These are phyloP conservation scores for Phacellophora camtschatica DNA, from an alignment of 30 jellyfish, hydroid and myxozoan species.

Conservation along the genomic window DNA sequence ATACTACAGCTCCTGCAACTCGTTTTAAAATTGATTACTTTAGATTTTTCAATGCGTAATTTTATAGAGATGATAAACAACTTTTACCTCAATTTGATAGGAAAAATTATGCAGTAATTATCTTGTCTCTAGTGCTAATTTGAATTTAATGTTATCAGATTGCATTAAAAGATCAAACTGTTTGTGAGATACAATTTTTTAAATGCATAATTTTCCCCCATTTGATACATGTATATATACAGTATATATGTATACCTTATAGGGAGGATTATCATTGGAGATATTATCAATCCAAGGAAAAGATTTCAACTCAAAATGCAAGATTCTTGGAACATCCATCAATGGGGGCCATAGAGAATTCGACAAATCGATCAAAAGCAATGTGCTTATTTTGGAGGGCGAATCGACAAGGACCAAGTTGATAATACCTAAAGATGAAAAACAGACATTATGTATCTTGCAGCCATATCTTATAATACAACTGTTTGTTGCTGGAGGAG, in stretches of 20 bases:
- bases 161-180: no score
- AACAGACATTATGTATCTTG: slow-evolving; percentile 50
- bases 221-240: no score
- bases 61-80: no score
- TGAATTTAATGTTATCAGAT: no score
- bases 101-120: no score
- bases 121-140: no score
- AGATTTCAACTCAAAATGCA: slow-evolving; percentile 72
- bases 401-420: slow-evolving; percentile 80
- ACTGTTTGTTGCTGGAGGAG: slow-evolving; percentile 54
- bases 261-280: slow-evolving; percentile 92
- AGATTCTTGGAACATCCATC: slow-evolving; percentile 51
- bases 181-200: no score
- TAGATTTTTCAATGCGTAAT: no score
- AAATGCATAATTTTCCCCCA: no score
- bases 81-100: no score
- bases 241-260: neutral
- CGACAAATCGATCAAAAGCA: slow-evolving; percentile 69
- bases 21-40: no score
- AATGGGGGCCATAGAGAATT: slow-evolving; percentile 67
- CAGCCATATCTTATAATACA: slow-evolving; percentile 81
- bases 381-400: slow-evolving; percentile 71
- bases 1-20: no score
- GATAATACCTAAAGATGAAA: slow-evolving; percentile 76
- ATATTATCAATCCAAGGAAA: slow-evolving; percentile 76